Base-by-base conservation (phyloP, 2,888 invertebrate genomes). In the Polia nebulosa region DNA sequence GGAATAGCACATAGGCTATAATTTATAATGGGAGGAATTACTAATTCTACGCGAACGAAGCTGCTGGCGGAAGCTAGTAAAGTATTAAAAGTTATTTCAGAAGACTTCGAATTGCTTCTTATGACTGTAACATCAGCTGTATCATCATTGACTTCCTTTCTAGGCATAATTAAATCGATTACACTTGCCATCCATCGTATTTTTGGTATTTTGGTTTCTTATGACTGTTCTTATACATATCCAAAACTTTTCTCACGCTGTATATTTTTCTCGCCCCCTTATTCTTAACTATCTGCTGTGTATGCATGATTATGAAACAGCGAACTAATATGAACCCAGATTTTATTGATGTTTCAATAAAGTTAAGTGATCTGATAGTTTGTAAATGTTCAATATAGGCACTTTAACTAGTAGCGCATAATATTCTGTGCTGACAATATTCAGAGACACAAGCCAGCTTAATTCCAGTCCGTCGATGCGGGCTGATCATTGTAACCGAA, bases 401-500 rank as follows among this genome's bases (percentile, higher is more conserved):
- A 25, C 11, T 39, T 34, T 47, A n/a, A 57, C n/a, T 44, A 27
- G 17, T 58, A 27, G 32, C 32, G 39, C 61, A 34, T 57, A 52
- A 61, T 63, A 63, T 56, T 13, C 36, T 56, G 34, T 49, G 32
- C 45, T 68, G 68, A 63, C 64, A 66, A 52, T 67, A 68, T 76
- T 62, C 58, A 27, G 60, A 68, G 65, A 70, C 39, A 32, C 52
- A 15, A 78, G 44, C 57, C 53, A 66, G 76, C 61, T 67, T 76
- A 76, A 66, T 73, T 62, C 55, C 51, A 72, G 60, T 20, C 22
- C 29, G 60, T 63, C 53, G 65, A 76, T 66, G 60, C 65, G 51
- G 36, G 68, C 56, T 66, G 39, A 49, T 51, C 39, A 65, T 65
- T 56, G 61, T 65, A 55, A 52, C 34, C 20, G 41, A 63, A 60